A percentile compares a stretch with the other conserved stretches of the same genome.
These are phyloP conservation scores for Anthopleura sola DNA, from an alignment of 64 coral and sea anemone species.

Conservation along the genomic window DNA sequence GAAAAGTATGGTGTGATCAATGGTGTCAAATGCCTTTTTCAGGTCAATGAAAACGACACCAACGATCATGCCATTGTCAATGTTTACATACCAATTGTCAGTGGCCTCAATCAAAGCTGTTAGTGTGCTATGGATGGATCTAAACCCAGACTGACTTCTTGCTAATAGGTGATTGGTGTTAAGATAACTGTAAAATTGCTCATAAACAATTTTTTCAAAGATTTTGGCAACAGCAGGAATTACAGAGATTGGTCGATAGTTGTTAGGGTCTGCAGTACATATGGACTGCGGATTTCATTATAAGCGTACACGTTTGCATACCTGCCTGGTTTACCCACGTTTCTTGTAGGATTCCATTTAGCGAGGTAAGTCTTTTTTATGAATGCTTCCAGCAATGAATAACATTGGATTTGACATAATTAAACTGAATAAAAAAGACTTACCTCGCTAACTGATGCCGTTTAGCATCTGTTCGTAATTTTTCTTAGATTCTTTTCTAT, in stretches of 20 bases:
- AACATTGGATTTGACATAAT: no score
- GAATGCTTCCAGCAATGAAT: no score
- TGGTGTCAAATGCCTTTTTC: constrained; percentile 41
- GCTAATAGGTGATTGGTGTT: constrained; percentile 24
- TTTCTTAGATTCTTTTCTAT: no score
- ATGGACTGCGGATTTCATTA: no score
- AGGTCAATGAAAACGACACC: constrained; percentile 50
- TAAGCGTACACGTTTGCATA: no score
- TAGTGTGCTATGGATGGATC: constrained; percentile 21
- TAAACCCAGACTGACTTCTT: neutral
- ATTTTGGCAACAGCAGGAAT: constrained; percentile 50
- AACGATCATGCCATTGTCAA: constrained; percentile 50
- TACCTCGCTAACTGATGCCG: no score
- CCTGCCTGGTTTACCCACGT: no score
- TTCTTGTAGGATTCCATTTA: no score
- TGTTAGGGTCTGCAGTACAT: constrained; percentile 10
- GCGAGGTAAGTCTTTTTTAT: no score
- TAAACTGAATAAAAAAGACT: no score
- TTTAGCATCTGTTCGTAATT: no score
- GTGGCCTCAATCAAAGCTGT: constrained; percentile 29
- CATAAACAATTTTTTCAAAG: constrained; percentile 38
- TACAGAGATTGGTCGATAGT: constrained; percentile 58
- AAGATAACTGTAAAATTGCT: constrained; percentile 40
- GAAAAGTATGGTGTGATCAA: constrained; percentile 34
- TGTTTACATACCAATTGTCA: constrained; percentile 28